Evolutionary conservation across 2,888 invertebrate genomes (phyloP), one percentile per base, ranked within the genome.

Genomic region (Acanthococcus lagerstroemiae): DNA sequence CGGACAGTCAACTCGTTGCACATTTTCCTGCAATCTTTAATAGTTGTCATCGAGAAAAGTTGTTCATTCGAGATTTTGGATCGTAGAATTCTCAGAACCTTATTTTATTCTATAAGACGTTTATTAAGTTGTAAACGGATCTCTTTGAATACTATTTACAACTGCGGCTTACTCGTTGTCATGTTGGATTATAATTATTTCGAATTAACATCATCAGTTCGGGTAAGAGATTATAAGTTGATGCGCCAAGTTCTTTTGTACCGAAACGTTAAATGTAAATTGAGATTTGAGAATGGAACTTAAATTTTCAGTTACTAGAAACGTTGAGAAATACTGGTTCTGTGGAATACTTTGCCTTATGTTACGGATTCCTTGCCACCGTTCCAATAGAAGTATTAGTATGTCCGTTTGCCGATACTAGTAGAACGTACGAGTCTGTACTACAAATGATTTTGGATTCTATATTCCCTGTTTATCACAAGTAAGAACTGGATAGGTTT

Each of bases 131-230:
- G 17, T 21, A 26, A 26, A 21, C 44, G 46, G 15, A n/a, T 58
- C 17, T n/a, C n/a, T 22, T 6, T 58, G 24, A 58, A 58, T 26
- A 58, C 58, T 3, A 58, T 46, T 1, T 45, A 58, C 24, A 58
- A 58, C 24, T 58, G 58, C 15, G 58, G 58, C 4, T 58, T 58
- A 58, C 26, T 58, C 3, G 9, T 58, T 17, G 58, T 58, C 3
- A 25, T 24, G 15, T 17, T 58, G n/a, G 45, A 58, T 58, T 46
- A 46, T 25, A 24, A 58, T 6, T 58, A 45, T 58, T 58, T 58
- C 3, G 26, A 46, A 17, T 17, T 26, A 3, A 45, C 58, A 9
- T 58, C 58, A 9, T 58, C 58, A 2, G 5, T 58, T 50, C 19
- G 21, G 19, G 50, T 50, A 50, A 19, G 50, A 19, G 50, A 19